These are phyloP conservation scores for Zaprionus capensis DNA, from an alignment of 1,140 invertebrate species.

Conservation along the genomic window DNA sequence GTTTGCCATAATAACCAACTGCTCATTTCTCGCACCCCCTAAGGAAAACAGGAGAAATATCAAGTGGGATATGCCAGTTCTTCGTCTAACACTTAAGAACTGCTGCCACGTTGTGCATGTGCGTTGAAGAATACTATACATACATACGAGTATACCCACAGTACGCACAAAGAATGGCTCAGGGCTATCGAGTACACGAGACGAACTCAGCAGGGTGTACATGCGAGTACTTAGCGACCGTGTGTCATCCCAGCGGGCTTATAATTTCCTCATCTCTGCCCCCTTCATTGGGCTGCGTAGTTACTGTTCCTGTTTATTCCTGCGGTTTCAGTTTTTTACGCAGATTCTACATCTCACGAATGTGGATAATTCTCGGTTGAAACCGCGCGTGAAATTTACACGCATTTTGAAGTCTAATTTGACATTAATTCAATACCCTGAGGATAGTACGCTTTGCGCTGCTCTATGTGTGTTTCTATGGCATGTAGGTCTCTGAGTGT, in stretches of 20 bases:
- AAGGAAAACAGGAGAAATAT: neutral
- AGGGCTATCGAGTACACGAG: conserved; percentile 27
- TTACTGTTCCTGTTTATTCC: conserved; percentile 34
- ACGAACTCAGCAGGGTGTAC: neutral
- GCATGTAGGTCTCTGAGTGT: neutral
- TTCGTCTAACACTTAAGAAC: conserved; percentile 48
- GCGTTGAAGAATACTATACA: neutral
- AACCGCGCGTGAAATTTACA: conserved; percentile 74
- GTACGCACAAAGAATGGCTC: conserved; percentile 50
- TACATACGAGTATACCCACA: no score
- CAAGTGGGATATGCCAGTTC: neutral
- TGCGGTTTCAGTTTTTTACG: conserved; percentile 10
- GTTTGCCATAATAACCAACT: neutral
- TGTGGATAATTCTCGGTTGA: conserved; percentile 65
- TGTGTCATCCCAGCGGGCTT: conserved; percentile 53
- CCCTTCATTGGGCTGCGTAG: conserved; percentile 9
- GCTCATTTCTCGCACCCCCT: neutral
- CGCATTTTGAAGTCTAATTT: conserved; percentile 79
- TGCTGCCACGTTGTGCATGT: conserved; percentile 7
- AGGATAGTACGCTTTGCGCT: conserved; percentile 52
- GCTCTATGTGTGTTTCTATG: conserved; percentile 21
- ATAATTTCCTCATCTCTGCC: conserved; percentile 49
- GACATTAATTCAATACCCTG: conserved; percentile 75
- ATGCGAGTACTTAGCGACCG: neutral
- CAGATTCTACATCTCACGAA: conserved; percentile 2